phyloP scores from a whole-genome alignment of 1,140 invertebrate genomes.

The Proales similis region DNA sequence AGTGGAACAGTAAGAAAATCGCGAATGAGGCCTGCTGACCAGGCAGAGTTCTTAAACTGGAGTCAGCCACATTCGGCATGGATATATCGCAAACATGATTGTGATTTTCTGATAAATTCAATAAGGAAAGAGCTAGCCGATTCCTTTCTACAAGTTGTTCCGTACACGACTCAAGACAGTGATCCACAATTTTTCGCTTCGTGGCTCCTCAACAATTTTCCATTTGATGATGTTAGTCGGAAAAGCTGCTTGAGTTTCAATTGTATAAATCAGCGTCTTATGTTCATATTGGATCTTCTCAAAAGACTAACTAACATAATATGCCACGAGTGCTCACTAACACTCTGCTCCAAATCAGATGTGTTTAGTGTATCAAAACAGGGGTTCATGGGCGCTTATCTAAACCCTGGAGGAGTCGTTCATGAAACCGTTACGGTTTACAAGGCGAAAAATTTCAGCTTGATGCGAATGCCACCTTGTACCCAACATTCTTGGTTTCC shows the following conservation, averaged over 20 bases:
- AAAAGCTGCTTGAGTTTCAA: slow-evolving; percentile 18
- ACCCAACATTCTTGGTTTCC: slow-evolving; percentile 75
- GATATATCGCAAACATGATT: slow-evolving; percentile 19
- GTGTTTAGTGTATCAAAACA: slow-evolving; percentile 73
- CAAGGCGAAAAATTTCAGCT: slow-evolving; percentile 58
- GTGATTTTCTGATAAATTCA: slow-evolving; percentile 26
- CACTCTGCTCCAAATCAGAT: slow-evolving; percentile 47
- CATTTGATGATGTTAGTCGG: slow-evolving; percentile 25
- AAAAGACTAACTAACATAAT: slow-evolving; percentile 35
- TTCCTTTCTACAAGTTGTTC: slow-evolving; percentile 10
- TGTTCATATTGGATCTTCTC: slow-evolving; percentile 4
- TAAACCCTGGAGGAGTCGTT: slow-evolving; percentile 69
- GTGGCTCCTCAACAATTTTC: slow-evolving; percentile 28
- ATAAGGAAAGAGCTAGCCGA: slow-evolving; percentile 32
- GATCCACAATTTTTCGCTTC: slow-evolving; percentile 18
- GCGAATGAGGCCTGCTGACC: neutral
- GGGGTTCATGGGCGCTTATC: slow-evolving; percentile 71
- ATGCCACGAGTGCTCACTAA: slow-evolving; percentile 12
- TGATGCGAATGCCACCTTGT: slow-evolving; percentile 56
- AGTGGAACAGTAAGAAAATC: neutral
- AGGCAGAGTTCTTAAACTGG: slow-evolving; percentile 30
- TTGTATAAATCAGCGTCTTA: slow-evolving; percentile 35
- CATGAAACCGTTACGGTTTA: slow-evolving; percentile 72
- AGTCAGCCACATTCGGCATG: slow-evolving; percentile 7
- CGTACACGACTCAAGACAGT: neutral